Conservation (phyloP, 1,140 invertebrate genomes). For the Agraylea sexmaculata region DNA sequence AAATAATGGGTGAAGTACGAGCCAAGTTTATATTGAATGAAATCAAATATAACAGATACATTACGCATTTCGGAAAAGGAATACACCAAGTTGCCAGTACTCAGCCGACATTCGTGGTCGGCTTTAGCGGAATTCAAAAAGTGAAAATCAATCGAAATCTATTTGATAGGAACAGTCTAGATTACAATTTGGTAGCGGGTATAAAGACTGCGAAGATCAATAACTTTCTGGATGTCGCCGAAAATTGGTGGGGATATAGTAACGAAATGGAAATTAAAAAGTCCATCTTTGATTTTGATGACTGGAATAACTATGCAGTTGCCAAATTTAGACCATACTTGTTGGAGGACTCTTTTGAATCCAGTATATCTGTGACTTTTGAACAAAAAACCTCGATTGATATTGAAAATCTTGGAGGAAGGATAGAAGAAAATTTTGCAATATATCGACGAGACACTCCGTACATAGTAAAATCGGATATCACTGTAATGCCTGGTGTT, state of each 20-base stretch:
- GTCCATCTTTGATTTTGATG: constrained; percentile 97
- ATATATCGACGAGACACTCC: constrained; percentile 56
- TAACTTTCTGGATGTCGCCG: constrained; percentile 73
- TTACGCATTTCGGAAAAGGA: constrained; percentile 26
- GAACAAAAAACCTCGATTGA: constrained; percentile 42
- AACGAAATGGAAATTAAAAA: constrained; percentile 60
- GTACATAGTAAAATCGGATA: constrained; percentile 78
- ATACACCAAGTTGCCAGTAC: constrained; percentile 38
- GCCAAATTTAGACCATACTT: constrained; percentile 84
- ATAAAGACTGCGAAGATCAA: constrained; percentile 78
- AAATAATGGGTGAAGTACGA: constrained; percentile 73
- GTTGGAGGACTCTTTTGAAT: constrained; percentile 59
- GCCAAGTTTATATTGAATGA: constrained; percentile 72
- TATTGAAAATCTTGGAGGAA: constrained; percentile 68
- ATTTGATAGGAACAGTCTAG: constrained; percentile 74
- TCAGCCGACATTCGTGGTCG: constrained; percentile 71
- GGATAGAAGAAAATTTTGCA: constrained; percentile 61
- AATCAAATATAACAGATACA: constrained; percentile 59
- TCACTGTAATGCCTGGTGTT: constrained; percentile 91
- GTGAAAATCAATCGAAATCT: constrained; percentile 84
- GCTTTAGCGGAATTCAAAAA: constrained; percentile 89
- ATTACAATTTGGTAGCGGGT: constrained; percentile 90
- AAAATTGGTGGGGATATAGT: constrained; percentile 94
- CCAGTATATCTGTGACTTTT: constrained; percentile 60
- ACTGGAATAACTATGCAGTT: constrained; percentile 97